phyloP scores from a whole-genome alignment of 2,797 vertebrate species.

The Dromococcyx pavoninus region DNA sequence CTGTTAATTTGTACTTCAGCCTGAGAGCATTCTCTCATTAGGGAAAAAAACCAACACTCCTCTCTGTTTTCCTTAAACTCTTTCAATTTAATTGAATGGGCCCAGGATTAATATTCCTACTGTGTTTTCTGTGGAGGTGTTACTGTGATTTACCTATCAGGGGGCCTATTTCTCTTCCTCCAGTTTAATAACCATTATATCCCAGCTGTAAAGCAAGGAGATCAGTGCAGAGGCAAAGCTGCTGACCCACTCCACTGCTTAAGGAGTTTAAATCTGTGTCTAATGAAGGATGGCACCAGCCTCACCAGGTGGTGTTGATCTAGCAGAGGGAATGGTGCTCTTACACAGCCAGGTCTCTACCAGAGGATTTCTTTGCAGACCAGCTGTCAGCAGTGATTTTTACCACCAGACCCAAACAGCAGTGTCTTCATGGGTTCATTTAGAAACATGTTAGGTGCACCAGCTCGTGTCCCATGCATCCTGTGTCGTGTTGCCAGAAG shows the following conservation, averaged over 20 bases:
- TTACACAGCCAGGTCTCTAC: neutral
- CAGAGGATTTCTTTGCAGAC: neutral
- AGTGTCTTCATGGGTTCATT: accelerated
- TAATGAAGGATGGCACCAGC: neutral
- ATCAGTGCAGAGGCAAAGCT: neutral
- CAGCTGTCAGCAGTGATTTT: neutral
- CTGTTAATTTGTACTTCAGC: neutral
- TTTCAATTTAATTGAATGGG: conserved; percentile 19
- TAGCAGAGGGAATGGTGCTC: neutral
- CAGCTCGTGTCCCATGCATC: neutral
- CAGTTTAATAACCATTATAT: neutral
- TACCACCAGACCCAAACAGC: neutral
- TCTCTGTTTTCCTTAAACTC: neutral
- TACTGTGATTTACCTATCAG: neutral
- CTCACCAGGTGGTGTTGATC: neutral
- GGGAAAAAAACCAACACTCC: neutral
- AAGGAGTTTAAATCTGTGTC: neutral
- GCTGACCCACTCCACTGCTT: neutral
- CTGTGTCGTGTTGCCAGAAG: neutral
- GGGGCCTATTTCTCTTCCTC: neutral
- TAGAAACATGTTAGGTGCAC: neutral
- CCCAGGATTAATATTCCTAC: neutral
- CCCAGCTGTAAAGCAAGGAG: neutral
- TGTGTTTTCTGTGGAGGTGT: neutral
- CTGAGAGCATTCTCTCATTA: neutral